Base-by-base conservation (phyloP, 2,113 vertebrate species). In the Chaetura pelagica region DNA sequence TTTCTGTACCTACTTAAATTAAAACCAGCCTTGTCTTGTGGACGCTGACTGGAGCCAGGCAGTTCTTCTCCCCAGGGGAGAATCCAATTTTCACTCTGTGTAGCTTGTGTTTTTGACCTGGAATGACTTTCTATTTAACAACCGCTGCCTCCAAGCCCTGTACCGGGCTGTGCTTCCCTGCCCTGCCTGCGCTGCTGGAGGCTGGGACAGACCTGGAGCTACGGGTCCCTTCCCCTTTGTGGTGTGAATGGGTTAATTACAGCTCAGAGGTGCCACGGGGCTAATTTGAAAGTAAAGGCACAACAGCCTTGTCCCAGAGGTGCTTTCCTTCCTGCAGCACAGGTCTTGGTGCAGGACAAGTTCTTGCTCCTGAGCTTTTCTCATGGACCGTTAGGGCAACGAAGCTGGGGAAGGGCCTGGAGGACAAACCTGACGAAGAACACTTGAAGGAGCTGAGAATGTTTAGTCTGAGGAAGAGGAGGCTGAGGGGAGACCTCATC, bases 1-100 rank as follows among this genome's bases (percentile, higher is more conserved):
- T 92, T 95, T 86, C 95, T 96, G 93, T 93, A 93, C 94, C 95
- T 93, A 91, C 95, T 87, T 82, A 91, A 95, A 95, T 95, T 94
- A 94, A 94, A 94, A 87, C 81, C 96, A 96, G 94, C 95, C 74
- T 89, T 75, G 91, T 68, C 91, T 91, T 90, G 96, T 0, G 84
- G 94, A 74, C n/a, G 30, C 91, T 79, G 81, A 35, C 89, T 91
- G 87, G 92, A 96, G 91, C 91, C 94, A 93, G 94, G 94, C 95
- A 95, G 87, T n/a, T 94, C 91, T 87, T 68, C 77, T 95, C 94
- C 93, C 91, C 71, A 40, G 81, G 93, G 95, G 91, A 95, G 89
- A 96, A 96, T 97, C 89, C 89, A 85, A 91, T 95, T 93, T 93
- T 91, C 58, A 63, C 91, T 96, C 87, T 87, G 84, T 90, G 71